Base-by-base conservation (phyloP, 2,797 vertebrate species). In the Pogoniulus pusillus region DNA sequence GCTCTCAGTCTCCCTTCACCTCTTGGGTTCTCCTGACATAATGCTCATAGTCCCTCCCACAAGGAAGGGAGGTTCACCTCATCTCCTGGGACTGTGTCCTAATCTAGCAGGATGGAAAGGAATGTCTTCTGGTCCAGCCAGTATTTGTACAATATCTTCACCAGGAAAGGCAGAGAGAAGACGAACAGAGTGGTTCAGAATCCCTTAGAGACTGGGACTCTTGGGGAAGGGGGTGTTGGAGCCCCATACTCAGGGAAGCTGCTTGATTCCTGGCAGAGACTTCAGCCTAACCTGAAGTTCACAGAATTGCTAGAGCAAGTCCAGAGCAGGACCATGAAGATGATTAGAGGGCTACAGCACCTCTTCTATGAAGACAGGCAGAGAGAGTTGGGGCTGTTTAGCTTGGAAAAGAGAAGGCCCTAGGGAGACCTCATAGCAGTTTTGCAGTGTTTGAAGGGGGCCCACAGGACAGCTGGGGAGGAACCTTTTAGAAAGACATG, bases 151-250 rank as follows among this genome's bases (percentile, higher is more conserved):
- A 5, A 82, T 75, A 34, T 41, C 39, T 76, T 75, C 30, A 64
- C 9, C 29, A 58, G 64, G 8, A 82, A 75, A 78, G 34, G 16
- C 0, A 1, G 60, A 69, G 49, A 51, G 12, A 10, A 54, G 29
- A 39, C 79, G 29, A 71, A 30, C 19, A 89, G 16, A 41, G 37
- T 53, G 10, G 9, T 15, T 9, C 20, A 68, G 16, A 68, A 77
- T 26, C 5, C 12, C 26, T 82, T 70, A 47, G 34, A 85, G 27
- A 30, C 45, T 55, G 37, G 7, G 20, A 55, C 22, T 49, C 16
- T 34, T 70, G 18, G 3, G 9, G 1, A 4, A 79, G 23, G 10
- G 34, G 7, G 1, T 53, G 32, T 49, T 2, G 0, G 23, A 81
- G 6, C 4, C 30, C 17, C 35, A 17, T 9, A 43, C 6, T 82